phyloP scores from a whole-genome alignment of 2,113 vertebrate genomes.

The Heliornis fulica region DNA sequence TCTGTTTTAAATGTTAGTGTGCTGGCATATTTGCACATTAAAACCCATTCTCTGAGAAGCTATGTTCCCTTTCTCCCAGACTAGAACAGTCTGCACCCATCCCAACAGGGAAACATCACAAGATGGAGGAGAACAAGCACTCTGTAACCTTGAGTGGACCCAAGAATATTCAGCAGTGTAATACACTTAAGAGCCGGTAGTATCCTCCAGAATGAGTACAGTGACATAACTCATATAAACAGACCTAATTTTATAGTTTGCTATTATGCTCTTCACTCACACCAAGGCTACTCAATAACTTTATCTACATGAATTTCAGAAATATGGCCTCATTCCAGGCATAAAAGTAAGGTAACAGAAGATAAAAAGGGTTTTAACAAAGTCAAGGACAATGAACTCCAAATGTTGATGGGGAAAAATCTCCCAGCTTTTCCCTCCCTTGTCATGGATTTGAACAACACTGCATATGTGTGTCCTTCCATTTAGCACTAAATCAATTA shows the following conservation, averaged over 20 bases:
- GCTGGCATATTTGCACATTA: neutral
- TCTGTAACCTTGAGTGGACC: neutral
- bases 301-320: constrained; percentile 18
- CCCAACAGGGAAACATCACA: neutral
- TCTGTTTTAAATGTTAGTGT: neutral
- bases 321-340: neutral
- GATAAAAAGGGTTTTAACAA: constrained; percentile 27
- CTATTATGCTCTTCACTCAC: neutral
- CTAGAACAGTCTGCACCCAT: neutral
- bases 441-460: neutral
- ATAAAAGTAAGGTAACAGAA: neutral
- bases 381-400: neutral
- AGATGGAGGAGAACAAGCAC: neutral
- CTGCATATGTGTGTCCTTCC: neutral
- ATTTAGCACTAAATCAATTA: neutral
- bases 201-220: neutral
- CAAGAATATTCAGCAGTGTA: neutral
- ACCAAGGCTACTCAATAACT: neutral
- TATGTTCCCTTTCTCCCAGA: neutral
- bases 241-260: constrained; percentile 13
- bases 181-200: neutral
- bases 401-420: neutral
- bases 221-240: neutral
- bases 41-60: neutral
- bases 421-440: neutral